phyloP scores from a whole-genome alignment of 2,797 vertebrate species.

The Aulostomus chinensis region DNA sequence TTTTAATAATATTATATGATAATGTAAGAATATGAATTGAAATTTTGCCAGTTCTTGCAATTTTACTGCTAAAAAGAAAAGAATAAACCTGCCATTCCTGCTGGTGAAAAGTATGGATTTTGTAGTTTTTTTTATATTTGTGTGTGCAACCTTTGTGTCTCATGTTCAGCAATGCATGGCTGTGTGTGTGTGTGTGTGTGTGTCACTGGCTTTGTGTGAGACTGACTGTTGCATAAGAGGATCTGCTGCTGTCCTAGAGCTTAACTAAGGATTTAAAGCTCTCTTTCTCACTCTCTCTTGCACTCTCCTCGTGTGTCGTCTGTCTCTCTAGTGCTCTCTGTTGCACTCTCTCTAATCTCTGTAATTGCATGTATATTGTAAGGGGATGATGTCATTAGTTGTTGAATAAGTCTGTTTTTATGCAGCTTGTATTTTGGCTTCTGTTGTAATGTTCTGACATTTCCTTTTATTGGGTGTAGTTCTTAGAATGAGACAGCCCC shows the following conservation, averaged over 20 bases:
- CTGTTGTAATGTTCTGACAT: not conserved
- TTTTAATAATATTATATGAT: too few species aligned
- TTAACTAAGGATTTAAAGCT: constrained; percentile 80
- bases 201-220: constrained; percentile 33
- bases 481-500: too few species aligned
- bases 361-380: constrained; percentile 52
- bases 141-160: constrained; percentile 37
- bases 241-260: constrained; percentile 79
- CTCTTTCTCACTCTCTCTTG: constrained; percentile 57
- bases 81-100: too few species aligned
- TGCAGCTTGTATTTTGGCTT: constrained; percentile 20
- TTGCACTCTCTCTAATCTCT: constrained; percentile 56
- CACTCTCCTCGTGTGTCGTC: constrained; percentile 19
- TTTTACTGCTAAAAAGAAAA: too few species aligned
- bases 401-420: constrained; percentile 40
- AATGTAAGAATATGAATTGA: too few species aligned
- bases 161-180: constrained; percentile 46
- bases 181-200: constrained; percentile 23
- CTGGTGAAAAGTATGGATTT: not conserved
- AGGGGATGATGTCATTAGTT: constrained; percentile 50
- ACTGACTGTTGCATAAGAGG: constrained; percentile 80
- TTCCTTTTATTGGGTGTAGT: too few species aligned
- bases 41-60: too few species aligned
- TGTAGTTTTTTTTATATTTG: constrained; percentile 16
- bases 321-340: constrained; percentile 38